Conservation (phyloP, 2,888 invertebrate genomes). For the Drosophila longiperda region DNA sequence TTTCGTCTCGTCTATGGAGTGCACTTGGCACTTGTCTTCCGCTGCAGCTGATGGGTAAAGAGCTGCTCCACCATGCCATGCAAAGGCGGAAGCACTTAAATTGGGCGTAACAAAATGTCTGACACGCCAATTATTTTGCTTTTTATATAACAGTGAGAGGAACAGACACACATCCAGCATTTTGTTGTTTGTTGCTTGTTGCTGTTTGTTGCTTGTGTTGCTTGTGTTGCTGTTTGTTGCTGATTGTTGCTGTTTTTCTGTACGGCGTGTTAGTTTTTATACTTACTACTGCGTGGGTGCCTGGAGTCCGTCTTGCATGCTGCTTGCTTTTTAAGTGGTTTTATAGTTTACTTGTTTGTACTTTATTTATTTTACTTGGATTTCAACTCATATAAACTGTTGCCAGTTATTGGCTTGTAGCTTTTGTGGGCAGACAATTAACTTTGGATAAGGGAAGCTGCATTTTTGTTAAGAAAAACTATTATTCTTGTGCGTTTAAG, state of each 20-base stretch:
- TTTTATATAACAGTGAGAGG: slow-evolving; percentile 62
- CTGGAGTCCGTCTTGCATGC: slow-evolving; percentile 30
- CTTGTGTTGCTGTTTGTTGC: neutral
- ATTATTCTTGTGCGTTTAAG: neutral
- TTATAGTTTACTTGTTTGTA: slow-evolving; percentile 64
- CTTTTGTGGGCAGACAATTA: slow-evolving; percentile 18
- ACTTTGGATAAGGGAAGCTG: slow-evolving; percentile 6
- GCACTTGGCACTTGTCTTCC: slow-evolving; percentile 49
- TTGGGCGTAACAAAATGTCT: slow-evolving; percentile 79
- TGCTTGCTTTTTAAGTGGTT: slow-evolving; percentile 68
- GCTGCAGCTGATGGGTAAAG: slow-evolving; percentile 19
- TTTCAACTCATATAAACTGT: slow-evolving; percentile 44
- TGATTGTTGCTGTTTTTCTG: slow-evolving; percentile 19
- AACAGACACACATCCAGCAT: slow-evolving; percentile 12
- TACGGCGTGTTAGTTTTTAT: slow-evolving; percentile 72
- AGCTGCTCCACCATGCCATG: slow-evolving; percentile 41
- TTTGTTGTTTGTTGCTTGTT: slow-evolving; percentile 27
- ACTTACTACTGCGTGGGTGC: slow-evolving; percentile 43
- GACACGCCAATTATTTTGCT: slow-evolving; percentile 79
- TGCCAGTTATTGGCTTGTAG: slow-evolving; percentile 43
- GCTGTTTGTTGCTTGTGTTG: slow-evolving; percentile 19
- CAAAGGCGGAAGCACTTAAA: slow-evolving; percentile 74
- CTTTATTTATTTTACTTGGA: slow-evolving; percentile 42
- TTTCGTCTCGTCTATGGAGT: slow-evolving; percentile 28
- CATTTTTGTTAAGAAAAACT: neutral